Evolutionary conservation across 2,888 invertebrate genomes (phyloP), one percentile per base, ranked within the genome.

Genomic region (Melieria crassipennis): DNA sequence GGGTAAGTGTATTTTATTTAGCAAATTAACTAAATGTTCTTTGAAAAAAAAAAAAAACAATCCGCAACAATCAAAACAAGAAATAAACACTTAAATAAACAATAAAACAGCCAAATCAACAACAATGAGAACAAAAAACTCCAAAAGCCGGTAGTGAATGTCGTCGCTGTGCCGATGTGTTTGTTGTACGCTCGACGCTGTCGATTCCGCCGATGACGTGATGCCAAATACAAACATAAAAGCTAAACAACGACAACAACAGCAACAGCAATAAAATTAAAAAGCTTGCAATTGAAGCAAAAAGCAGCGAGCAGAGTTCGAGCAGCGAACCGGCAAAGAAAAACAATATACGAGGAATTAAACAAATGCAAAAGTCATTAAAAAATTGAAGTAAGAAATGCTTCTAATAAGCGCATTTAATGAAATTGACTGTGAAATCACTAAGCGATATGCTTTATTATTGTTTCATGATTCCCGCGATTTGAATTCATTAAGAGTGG

Each of bases 351-450:
- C 11, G 13, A 11, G 42, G 11, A 61, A 30, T 45, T 10, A 61
- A 61, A 61, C 11, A 61, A 61, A 9, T 10, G 42, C 11, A 61
- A 61, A 61, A 43, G 13, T n/a, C 45, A n/a, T 45, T 42, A 42
- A 61, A 10, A 61, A 1, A 61, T 9, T 11, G 4, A 61, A 61
- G 10, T 10, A 45, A 45, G 11, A 45, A 43, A n/a, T 42, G 6
- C 43, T 45, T 13, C 45, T 42, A 61, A 48, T 63, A 63, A 16
- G 30, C 63, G 63, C 50, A 48, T 63, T 63, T 16, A 63, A 63
- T 63, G 47, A 13, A 63, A 63, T 47, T 48, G 63, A 63, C 63
- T 63, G 63, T 63, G 63, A 63, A 63, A 63, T 63, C 63, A 63
- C 48, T 63, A 48, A 30, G 30, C 30, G 30, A 30, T 1, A 30